Evolutionary conservation across 2,888 invertebrate species (phyloP), one percentile per base, ranked within the genome.

Genomic region (Drosophila ustulata): DNA sequence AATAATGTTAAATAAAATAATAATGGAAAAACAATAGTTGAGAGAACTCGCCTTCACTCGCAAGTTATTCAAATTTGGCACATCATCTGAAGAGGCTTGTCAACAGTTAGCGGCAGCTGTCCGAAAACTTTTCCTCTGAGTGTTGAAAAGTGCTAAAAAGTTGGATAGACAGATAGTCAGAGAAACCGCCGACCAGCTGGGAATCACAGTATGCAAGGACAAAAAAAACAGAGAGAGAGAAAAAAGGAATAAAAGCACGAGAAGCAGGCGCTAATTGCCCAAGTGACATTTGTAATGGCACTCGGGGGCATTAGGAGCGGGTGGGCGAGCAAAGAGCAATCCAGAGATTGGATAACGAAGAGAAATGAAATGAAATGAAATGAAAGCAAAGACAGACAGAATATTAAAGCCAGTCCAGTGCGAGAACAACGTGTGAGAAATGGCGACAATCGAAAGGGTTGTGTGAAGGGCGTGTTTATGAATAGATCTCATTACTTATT

Each of bases 271-370:
- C 66, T 79, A 74, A 79, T 79, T 80, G 71, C 71, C 64, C 78
- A 71, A 78, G 64, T 74, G 78, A 69, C 81, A 71, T 66, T 79
- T 66, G 59, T 65, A 67, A 70, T 65, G 70, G 37, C 61, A 62
- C 66, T 51, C 55, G 34, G 18, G 63, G 75, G 57, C 66, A 79
- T 39, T 32, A 26, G 34, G 18, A 11, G n/a, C n/a, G 7, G 7
- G 23, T 8, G 43, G 7, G 25, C 18, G 39, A 50, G 18, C 23
- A 52, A 13, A 53, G 47, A n/a, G 11, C 11, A n/a, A 11, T 28
- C n/a, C 23, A 41, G 13, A n/a, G 25, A 28, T 26, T 45, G 28
- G 4, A 52, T 23, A 53, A 30, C 25, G 8, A 13, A 23, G 8
- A 34, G 23, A 32, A 39, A 25, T 4, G 28, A 7, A 8, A 34